These are phyloP conservation scores for Zaprionus bogoriensis DNA, from an alignment of 2,888 invertebrate genomes.

Conservation along the genomic window DNA sequence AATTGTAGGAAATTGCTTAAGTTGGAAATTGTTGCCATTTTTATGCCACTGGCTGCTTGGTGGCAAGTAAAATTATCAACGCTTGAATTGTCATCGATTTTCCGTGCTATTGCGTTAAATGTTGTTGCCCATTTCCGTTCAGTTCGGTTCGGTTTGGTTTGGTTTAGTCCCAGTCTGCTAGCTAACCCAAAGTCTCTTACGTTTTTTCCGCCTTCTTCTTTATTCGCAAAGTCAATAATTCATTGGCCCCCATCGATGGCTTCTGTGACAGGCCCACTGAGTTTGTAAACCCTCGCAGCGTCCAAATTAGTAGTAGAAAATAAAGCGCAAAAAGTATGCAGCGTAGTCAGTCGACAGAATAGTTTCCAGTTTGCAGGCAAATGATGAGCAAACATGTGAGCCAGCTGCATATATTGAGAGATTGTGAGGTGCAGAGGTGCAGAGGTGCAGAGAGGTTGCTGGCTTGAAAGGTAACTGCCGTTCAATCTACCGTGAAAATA, in stretches of 20 bases:
- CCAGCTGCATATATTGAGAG: no score
- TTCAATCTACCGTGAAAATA: constrained; percentile 48
- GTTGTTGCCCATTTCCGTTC: constrained; percentile 58
- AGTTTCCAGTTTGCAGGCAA: constrained; percentile 19
- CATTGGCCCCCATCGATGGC: constrained; percentile 51
- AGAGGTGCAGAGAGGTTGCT: no score
- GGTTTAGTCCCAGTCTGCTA: background rate
- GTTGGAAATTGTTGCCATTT: constrained; percentile 73
- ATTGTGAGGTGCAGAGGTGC: no score
- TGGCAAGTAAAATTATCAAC: constrained; percentile 70
- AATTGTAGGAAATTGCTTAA: constrained; percentile 78
- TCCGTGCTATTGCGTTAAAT: constrained; percentile 76
- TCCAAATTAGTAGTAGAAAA: constrained; percentile 58
- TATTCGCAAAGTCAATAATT: constrained; percentile 60
- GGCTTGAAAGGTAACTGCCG: constrained; percentile 50
- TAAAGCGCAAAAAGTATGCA: constrained; percentile 18
- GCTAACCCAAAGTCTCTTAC: no score
- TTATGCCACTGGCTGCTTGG: constrained; percentile 47
- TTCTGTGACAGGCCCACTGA: constrained; percentile 60
- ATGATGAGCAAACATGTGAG: constrained; percentile 49
- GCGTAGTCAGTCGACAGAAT: constrained; percentile 31
- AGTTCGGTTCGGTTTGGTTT: constrained; percentile 10
- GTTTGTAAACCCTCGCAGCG: constrained; percentile 55
- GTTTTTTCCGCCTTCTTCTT: constrained; percentile 8
- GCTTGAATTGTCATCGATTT: constrained; percentile 78